Evolutionary conservation across 37 sponge, comb jelly and placozoan species (phyloP).

Genomic region (Tethya wilhelma): DNA sequence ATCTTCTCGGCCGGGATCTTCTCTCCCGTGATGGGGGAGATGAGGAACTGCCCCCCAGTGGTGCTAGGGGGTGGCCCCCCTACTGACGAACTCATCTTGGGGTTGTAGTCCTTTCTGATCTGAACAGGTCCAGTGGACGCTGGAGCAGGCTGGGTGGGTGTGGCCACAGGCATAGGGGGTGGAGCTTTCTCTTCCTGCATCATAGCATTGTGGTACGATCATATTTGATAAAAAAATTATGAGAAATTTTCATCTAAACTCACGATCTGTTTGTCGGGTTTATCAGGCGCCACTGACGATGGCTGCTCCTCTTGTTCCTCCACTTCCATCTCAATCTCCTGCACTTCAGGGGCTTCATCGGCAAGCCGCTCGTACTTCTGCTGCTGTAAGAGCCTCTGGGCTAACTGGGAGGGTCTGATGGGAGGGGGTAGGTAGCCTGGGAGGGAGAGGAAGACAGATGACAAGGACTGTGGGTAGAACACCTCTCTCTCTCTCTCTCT

Average conservation of each 20-base stretch:
- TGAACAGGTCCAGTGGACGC: constrained; percentile 29
- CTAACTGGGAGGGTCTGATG: constrained; percentile 86
- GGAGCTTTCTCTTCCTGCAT: constrained; percentile 5
- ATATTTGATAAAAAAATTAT: too few relatives aligned
- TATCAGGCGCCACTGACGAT: neutral
- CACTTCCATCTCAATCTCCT: constrained; percentile 95
- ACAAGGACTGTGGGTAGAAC: neutral
- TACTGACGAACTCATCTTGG: constrained; percentile 33
- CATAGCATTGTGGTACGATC: too few relatives aligned
- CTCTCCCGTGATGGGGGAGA: constrained; percentile 98
- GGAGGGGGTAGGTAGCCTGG: constrained; percentile 94
- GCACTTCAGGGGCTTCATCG: constrained; percentile 74
- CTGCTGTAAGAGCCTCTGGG: constrained; percentile 88
- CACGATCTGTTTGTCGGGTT: neutral
- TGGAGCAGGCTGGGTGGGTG: constrained; percentile 12
- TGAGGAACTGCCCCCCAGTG: constrained; percentile 61
- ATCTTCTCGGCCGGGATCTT: constrained; percentile 83
- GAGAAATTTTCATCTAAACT: too few relatives aligned
- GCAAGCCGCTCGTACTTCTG: constrained; percentile 85
- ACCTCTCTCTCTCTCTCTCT: neutral
- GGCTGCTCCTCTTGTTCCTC: constrained; percentile 65
- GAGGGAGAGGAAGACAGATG: neutral
- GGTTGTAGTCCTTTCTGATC: constrained; percentile 91
- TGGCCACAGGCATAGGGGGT: constrained; percentile 18
- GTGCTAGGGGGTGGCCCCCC: neutral